phyloP scores from a whole-genome alignment of 2,797 vertebrate genomes.

The Molossus molossus region DNA sequence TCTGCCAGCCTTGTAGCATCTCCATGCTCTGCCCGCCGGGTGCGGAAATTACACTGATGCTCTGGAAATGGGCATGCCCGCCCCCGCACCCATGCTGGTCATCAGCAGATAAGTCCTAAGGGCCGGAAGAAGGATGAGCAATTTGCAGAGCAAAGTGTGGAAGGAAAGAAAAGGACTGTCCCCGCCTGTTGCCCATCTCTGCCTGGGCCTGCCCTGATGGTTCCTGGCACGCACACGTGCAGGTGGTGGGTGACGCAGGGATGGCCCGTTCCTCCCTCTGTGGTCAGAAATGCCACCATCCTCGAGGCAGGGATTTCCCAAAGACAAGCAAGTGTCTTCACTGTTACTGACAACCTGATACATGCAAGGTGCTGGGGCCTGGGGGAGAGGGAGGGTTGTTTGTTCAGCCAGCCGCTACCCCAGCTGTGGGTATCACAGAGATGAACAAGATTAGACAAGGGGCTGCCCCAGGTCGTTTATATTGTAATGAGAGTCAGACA shows the following conservation, averaged over 20 bases:
- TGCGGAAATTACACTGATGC: not conserved
- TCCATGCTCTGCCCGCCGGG: not conserved
- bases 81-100: not conserved
- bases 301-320: not conserved
- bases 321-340: not conserved
- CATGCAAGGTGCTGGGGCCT: not conserved
- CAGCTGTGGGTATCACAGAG: not conserved
- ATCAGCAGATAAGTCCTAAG: not conserved
- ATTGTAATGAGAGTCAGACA: not conserved
- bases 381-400: not conserved
- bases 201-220: not conserved
- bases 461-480: not conserved
- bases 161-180: not conserved
- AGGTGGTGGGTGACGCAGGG: not conserved
- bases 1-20: not conserved
- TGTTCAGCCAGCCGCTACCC: not conserved
- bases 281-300: not conserved
- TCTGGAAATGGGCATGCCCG: not conserved
- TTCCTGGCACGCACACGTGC: not conserved
- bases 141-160: not conserved
- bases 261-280: accelerated
- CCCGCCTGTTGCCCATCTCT: not conserved
- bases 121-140: not conserved
- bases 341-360: not conserved
- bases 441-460: not conserved